Conservation (phyloP, 1,140 invertebrate genomes). For the Dendrolimus punctatus region DNA sequence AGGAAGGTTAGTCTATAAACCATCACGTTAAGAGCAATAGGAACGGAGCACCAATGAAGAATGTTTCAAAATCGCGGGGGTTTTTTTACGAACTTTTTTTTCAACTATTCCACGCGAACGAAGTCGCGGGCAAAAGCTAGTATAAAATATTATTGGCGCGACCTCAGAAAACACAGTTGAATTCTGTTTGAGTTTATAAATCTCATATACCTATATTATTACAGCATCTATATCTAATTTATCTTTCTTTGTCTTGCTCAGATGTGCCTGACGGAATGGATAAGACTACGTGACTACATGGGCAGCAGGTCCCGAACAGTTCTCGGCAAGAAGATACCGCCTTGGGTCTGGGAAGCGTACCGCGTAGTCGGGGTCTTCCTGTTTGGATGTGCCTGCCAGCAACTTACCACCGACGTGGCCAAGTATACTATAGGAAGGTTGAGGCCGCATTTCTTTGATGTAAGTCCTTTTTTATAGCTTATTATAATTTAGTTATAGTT, state of each 20-base stretch:
- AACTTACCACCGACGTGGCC: constrained; percentile 89
- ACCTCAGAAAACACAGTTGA: too few relatives aligned
- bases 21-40: too few relatives aligned
- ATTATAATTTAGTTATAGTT: too few relatives aligned
- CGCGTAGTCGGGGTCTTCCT: constrained; percentile 84
- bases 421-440: constrained; percentile 94
- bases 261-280: constrained; percentile 77
- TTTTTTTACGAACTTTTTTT: too few relatives aligned
- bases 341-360: constrained; percentile 83
- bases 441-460: constrained; percentile 91
- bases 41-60: too few relatives aligned
- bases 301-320: constrained; percentile 56
- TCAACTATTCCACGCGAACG: too few relatives aligned
- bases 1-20: too few relatives aligned
- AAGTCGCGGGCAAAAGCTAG: too few relatives aligned
- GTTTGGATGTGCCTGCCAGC: constrained; percentile 88
- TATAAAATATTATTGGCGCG: too few relatives aligned
- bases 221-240: not conserved
- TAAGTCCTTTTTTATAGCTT: constrained; percentile 45
- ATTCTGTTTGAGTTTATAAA: too few relatives aligned
- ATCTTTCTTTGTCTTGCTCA: constrained; percentile 35
- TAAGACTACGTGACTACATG: constrained; percentile 67
- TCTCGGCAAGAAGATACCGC: constrained; percentile 75
- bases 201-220: too few relatives aligned
- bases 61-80: too few relatives aligned